Evolutionary conservation across 2,888 invertebrate genomes (phyloP), one percentile per base, ranked within the genome.

Genomic region (Drosophila mimetica): DNA sequence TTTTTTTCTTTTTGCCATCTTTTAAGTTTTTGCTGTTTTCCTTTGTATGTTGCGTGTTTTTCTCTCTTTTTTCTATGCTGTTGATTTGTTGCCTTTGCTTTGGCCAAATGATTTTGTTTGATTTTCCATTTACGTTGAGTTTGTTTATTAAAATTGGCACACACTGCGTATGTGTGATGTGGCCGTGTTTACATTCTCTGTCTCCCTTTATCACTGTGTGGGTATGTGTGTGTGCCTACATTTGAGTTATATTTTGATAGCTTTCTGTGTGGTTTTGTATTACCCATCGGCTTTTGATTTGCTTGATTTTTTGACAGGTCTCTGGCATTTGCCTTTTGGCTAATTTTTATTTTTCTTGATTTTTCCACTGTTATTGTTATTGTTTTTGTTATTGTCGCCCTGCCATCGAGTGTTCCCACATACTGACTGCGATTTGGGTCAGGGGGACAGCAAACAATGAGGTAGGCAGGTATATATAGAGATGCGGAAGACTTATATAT

Each of bases 111-210:
- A 72, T 61, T 85, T 74, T 87, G 86, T 84, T 84, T 84, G 88
- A 79, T 76, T 83, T 87, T 83, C 80, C 86, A 84, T 87, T 84
- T 84, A 71, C 83, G 83, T 69, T 74, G 66, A 74, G 88, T 84
- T 84, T 84, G 88, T 79, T 79, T 88, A 84, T 76, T 76, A 74
- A 88, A 79, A 87, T 87, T 84, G 88, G 84, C 88, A 84, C 77
- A 82, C 82, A 71, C 55, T 71, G 79, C 87, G 87, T 87, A 82
- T 87, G 87, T 71, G 87, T 76, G 74, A 78, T 78, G 51, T 81
- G 71, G 37, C 67, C 72, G 74, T 74, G 74, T 76, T 81, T 84
- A 76, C 76, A 54, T 58, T 66, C 47, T 36, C 32, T 46, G 60
- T 48, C 44, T 42, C 63, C 47, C 25, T 47, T 63, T 48, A 50